Evolutionary conservation across 2,113 vertebrate genomes (phyloP).

Genomic region (Psephotus haematonotus): DNA sequence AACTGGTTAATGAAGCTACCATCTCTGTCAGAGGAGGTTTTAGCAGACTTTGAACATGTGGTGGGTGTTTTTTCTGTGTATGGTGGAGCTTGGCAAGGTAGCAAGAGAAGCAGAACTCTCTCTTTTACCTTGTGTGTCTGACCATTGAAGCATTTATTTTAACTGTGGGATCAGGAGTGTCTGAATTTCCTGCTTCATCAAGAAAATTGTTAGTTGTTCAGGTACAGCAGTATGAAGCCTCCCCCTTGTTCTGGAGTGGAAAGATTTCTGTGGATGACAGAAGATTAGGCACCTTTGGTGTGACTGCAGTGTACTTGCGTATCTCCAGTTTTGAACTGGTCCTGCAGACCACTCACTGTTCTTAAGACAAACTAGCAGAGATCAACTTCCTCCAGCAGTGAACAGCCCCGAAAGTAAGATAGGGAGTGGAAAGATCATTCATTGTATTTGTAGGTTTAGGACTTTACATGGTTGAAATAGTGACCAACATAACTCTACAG

Average conservation of each 20-base stretch:
- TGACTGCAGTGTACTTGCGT: neutral
- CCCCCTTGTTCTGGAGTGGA: accelerated
- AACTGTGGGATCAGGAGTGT: neutral
- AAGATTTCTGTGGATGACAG: neutral
- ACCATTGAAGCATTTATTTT: neutral
- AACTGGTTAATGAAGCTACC: neutral
- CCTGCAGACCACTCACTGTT: neutral
- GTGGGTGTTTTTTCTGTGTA: neutral
- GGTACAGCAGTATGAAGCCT: neutral
- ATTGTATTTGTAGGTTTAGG: neutral
- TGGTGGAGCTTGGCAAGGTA: neutral
- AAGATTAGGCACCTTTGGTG: accelerated
- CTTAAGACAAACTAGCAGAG: neutral
- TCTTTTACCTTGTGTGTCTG: neutral
- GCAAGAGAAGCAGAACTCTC: neutral
- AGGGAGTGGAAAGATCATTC: neutral
- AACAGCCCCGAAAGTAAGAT: neutral
- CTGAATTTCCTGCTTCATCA: neutral
- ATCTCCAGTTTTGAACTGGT: neutral
- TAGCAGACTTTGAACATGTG: neutral
- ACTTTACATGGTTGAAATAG: neutral
- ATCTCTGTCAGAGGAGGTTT: neutral
- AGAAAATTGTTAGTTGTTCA: neutral
- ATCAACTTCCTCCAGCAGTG: neutral
- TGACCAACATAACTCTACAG: neutral